Evolutionary conservation across 2,113 vertebrate species (phyloP).

Genomic region (Anoplopoma fimbria): DNA sequence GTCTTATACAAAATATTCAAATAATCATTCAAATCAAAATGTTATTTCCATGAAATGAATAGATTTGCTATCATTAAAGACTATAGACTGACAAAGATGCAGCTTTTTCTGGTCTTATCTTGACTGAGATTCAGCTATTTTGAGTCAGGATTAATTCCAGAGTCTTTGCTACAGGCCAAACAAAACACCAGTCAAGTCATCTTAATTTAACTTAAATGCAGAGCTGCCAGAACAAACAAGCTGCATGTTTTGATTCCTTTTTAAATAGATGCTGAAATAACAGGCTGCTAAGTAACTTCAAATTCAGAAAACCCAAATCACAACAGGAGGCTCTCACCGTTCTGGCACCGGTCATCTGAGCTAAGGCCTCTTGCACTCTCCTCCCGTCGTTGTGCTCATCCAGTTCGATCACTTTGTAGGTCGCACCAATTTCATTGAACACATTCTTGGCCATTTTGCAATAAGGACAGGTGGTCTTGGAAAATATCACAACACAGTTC

Average conservation of each 20-base stretch:
- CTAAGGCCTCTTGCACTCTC: constrained; percentile 89
- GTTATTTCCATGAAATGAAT: background rate
- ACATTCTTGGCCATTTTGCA: constrained; percentile 95
- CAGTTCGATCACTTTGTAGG: constrained; percentile 91
- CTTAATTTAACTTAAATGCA: constrained; percentile 39
- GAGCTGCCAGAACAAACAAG: constrained; percentile 30
- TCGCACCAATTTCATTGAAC: constrained; percentile 89
- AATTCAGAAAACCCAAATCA: background rate
- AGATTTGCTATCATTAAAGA: background rate
- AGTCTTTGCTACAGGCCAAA: constrained; percentile 13
- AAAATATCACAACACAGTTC: constrained; percentile 97
- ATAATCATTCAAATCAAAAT: background rate
- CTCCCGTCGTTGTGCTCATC: constrained; percentile 88
- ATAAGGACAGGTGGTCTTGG: constrained; percentile 93
- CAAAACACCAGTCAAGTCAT: background rate
- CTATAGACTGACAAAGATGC: background rate
- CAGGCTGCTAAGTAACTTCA: background rate
- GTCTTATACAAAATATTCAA: background rate
- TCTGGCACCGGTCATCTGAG: constrained; percentile 89
- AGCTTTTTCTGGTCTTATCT: constrained; percentile 13
- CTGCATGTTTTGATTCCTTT: background rate
- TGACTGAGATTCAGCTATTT: constrained; percentile 12
- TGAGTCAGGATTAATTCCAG: background rate
- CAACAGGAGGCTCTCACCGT: constrained; percentile 85
- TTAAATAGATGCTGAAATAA: constrained; percentile 21